phyloP scores from a whole-genome alignment of 2,113 vertebrate genomes.

The Ceyx cyanopectus region DNA sequence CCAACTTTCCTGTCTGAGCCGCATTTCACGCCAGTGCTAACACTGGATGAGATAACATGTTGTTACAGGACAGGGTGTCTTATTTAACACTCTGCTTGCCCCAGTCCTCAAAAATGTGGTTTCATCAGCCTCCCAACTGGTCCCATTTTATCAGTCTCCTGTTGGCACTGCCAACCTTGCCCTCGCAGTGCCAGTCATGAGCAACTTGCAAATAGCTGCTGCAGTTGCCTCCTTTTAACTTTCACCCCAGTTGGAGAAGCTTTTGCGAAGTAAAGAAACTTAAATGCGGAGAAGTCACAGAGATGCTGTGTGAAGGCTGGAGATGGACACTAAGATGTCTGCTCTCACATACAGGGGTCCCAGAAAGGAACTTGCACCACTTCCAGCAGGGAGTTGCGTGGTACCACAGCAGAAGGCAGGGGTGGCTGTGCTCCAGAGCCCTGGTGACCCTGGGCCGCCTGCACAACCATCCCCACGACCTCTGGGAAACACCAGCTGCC shows the following conservation, averaged over 20 bases:
- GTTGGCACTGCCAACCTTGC: neutral
- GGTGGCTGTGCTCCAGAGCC: fast-evolving
- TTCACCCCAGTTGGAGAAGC: fast-evolving
- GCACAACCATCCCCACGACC: fast-evolving
- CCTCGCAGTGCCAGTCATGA: neutral
- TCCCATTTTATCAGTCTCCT: neutral
- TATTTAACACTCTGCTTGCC: neutral
- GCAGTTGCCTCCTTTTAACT: fast-evolving
- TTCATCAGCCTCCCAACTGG: neutral
- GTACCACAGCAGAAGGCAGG: neutral
- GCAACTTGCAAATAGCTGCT: neutral
- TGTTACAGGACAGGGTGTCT: neutral
- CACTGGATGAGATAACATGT: fast-evolving
- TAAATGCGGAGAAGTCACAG: neutral
- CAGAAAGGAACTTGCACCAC: neutral
- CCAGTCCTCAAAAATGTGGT: neutral
- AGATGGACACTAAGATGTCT: neutral
- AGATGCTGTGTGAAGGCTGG: neutral
- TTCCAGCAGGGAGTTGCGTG: fast-evolving
- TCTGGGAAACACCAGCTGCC: neutral
- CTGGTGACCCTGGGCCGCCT: fast-evolving
- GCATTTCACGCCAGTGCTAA: neutral
- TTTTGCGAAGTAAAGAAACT: neutral
- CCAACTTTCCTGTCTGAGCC: neutral
- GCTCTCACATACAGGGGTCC: neutral